Evolutionary conservation across 92 coral and sea anemone species (phyloP).

Genomic region (Nematostella vectensis): DNA sequence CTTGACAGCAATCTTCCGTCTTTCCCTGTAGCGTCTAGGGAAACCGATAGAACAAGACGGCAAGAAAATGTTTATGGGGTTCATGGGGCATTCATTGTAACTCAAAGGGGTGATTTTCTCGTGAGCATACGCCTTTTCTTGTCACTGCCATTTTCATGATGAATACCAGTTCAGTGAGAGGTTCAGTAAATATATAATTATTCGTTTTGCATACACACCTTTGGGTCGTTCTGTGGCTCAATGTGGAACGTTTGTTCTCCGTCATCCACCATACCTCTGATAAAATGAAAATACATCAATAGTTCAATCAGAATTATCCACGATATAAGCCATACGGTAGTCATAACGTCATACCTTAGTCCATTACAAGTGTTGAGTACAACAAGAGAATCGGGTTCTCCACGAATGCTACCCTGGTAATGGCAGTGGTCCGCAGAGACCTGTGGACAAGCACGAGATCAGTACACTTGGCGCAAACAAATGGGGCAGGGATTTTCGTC

Average conservation of each 20-base stretch:
- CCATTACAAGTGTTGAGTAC: conserved; percentile 50
- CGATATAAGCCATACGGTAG: not conserved
- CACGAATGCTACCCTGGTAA: conserved; percentile 46
- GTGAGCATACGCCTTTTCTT: too few relatives aligned
- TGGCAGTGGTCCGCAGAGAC: conserved; percentile 37
- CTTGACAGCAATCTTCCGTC: too few relatives aligned
- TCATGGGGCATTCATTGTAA: too few relatives aligned
- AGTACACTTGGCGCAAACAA: too few relatives aligned
- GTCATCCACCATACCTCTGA: conserved; percentile 46
- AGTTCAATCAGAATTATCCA: not conserved
- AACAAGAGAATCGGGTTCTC: conserved; percentile 30
- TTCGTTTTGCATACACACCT: conserved; percentile 34
- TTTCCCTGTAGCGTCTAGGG: too few relatives aligned
- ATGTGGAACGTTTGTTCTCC: conserved; percentile 35
- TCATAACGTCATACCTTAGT: conserved; percentile 26
- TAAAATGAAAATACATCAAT: not conserved
- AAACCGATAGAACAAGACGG: too few relatives aligned
- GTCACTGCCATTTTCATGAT: too few relatives aligned
- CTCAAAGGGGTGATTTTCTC: too few relatives aligned
- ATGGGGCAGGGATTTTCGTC: too few relatives aligned
- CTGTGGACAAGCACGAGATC: conserved; percentile 12
- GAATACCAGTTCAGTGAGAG: too few relatives aligned
- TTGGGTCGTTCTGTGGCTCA: conserved; percentile 26
- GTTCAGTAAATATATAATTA: too few relatives aligned
- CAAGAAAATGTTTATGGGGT: too few relatives aligned